phyloP scores from a whole-genome alignment of 2,113 vertebrate genomes.

The Clarias gariepinus region DNA sequence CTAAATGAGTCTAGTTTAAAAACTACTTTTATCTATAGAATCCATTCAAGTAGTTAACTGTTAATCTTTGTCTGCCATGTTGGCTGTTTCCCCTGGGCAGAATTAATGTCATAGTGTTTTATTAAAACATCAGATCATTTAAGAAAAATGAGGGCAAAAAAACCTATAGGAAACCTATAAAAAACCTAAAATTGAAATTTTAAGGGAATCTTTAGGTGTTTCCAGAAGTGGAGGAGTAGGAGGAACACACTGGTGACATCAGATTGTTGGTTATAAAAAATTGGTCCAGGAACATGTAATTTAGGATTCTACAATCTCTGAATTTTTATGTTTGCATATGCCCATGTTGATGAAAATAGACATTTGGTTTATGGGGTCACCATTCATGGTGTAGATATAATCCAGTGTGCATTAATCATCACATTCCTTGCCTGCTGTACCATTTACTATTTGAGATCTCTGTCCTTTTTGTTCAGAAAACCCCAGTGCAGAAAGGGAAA shows the following conservation, averaged over 20 bases:
- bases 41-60: background rate
- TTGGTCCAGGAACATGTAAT: background rate
- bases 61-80: background rate
- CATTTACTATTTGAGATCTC: constrained; percentile 17
- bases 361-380: background rate
- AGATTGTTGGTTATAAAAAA: background rate
- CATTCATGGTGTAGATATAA: constrained; percentile 3
- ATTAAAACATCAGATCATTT: too few relatives aligned
- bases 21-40: too few relatives aligned
- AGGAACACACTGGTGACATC: background rate
- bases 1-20: too few relatives aligned
- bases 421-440: constrained; percentile 40
- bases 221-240: background rate
- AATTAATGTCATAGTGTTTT: background rate
- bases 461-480: constrained; percentile 38
- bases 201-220: background rate
- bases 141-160: too few relatives aligned
- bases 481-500: constrained; percentile 52
- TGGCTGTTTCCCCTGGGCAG: background rate
- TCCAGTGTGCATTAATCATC: background rate
- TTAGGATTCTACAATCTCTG: background rate
- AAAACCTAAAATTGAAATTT: too few relatives aligned
- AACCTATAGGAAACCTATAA: too few relatives aligned
- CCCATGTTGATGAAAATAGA: background rate
- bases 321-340: background rate